phyloP scores from a whole-genome alignment of 1,140 invertebrate species.

The Holotrichia oblita region DNA sequence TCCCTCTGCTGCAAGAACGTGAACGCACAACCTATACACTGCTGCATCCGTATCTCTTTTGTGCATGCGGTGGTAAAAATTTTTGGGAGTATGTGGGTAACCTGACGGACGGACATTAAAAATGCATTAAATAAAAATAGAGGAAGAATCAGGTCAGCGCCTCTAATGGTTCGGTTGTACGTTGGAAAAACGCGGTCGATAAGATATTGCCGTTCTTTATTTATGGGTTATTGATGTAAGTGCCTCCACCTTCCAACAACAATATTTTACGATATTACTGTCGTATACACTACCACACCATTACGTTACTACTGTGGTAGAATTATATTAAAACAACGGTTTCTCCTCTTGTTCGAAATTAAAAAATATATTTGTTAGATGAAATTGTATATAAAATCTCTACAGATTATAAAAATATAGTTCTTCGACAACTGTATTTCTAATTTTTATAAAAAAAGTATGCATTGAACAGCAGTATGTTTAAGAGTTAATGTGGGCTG shows the following conservation, averaged over 20 bases:
- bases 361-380: too few relatives aligned
- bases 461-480: too few relatives aligned
- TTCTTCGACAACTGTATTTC: too few relatives aligned
- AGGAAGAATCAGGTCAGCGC: not conserved
- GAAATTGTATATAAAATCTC: too few relatives aligned
- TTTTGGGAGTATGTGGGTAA: not conserved
- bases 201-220: not conserved
- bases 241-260: not conserved
- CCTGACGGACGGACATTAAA: not conserved
- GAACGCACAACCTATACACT: not conserved
- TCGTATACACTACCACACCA: too few relatives aligned
- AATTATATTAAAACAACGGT: too few relatives aligned
- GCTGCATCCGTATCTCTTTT: not conserved
- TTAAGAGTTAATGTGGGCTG: too few relatives aligned
- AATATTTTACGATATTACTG: too few relatives aligned
- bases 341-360: too few relatives aligned
- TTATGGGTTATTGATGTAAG: constrained; percentile 6
- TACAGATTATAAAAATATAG: too few relatives aligned
- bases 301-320: too few relatives aligned
- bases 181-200: not conserved
- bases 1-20: not conserved
- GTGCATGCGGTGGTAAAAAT: not conserved
- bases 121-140: constrained; percentile 18
- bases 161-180: not conserved
- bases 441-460: too few relatives aligned